A percentile compares a stretch with the other conserved stretches of the same genome.
phyloP scores from a whole-genome alignment of 2,797 vertebrate species.

The Pangasius mekongensis region DNA sequence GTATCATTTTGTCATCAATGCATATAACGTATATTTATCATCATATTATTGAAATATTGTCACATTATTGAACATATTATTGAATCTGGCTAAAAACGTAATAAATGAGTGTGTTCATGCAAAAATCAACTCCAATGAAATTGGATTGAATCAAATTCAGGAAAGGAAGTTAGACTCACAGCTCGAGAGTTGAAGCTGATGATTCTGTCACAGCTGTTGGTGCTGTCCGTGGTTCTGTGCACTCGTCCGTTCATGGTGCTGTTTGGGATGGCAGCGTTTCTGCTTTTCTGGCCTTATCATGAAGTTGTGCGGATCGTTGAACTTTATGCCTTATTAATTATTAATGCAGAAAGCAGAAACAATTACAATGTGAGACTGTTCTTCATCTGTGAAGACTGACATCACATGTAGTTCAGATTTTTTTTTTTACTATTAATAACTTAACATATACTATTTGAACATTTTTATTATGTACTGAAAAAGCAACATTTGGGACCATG shows the following conservation, averaged over 20 bases:
- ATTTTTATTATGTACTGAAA: too few species aligned
- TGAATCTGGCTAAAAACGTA: neutral
- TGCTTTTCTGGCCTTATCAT: neutral
- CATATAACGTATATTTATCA: neutral
- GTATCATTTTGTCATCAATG: neutral
- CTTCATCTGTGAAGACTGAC: neutral
- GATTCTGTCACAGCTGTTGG: conserved; percentile 85
- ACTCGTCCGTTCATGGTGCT: conserved; percentile 22
- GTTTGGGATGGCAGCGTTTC: neutral
- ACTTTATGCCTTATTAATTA: neutral
- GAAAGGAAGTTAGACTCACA: conserved; percentile 64
- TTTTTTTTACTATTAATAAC: neutral
- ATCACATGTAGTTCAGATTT: neutral
- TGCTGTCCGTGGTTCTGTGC: conserved; percentile 69
- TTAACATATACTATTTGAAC: neutral
- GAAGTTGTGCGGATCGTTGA: neutral
- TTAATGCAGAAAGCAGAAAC: neutral
- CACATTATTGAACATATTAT: too few species aligned
- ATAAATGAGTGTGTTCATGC: neutral
- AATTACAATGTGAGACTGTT: neutral
- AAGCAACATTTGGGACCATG: neutral
- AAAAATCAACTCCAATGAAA: neutral
- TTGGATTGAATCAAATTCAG: neutral
- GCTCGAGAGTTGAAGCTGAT: conserved; percentile 79
- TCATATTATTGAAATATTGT: neutral